These are phyloP conservation scores for Melanotaenia boesemani DNA, from an alignment of 2,797 vertebrate species.

Conservation along the genomic window DNA sequence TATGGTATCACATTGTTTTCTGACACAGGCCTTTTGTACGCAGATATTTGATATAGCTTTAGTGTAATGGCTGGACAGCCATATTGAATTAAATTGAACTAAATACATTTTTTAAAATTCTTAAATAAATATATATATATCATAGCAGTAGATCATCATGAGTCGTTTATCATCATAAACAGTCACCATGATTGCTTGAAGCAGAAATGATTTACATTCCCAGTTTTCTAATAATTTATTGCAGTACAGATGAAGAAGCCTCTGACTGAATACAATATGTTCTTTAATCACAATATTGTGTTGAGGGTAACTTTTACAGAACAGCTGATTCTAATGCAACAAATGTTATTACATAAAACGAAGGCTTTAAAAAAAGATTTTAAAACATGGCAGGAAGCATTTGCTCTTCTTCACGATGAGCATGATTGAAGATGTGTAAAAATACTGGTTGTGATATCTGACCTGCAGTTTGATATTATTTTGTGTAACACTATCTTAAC, in stretches of 20 bases:
- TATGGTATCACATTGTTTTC: constrained; percentile 12
- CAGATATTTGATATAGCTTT: neutral
- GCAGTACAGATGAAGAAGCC: no score
- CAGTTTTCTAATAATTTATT: no score
- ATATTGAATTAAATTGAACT: no score
- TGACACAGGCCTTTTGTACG: neutral
- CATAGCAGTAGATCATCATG: no score
- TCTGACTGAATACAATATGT: no score
- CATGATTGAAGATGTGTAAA: no score
- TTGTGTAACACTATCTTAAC: no score
- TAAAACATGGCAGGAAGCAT: neutral
- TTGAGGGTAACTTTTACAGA: neutral
- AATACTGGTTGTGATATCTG: neutral
- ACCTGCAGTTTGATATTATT: neutral
- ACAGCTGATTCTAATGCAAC: neutral
- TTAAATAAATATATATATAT: neutral
- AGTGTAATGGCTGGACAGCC: neutral
- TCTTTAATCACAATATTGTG: no score
- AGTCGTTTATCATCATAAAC: no score
- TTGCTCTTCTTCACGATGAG: no score
- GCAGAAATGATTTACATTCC: no score
- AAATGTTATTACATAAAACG: neutral
- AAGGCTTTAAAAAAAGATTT: neutral
- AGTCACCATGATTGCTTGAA: no score
- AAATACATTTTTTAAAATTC: neutral